These are phyloP conservation scores for Peromyscus leucopus DNA, from an alignment of 2,113 vertebrate species.

Conservation along the genomic window DNA sequence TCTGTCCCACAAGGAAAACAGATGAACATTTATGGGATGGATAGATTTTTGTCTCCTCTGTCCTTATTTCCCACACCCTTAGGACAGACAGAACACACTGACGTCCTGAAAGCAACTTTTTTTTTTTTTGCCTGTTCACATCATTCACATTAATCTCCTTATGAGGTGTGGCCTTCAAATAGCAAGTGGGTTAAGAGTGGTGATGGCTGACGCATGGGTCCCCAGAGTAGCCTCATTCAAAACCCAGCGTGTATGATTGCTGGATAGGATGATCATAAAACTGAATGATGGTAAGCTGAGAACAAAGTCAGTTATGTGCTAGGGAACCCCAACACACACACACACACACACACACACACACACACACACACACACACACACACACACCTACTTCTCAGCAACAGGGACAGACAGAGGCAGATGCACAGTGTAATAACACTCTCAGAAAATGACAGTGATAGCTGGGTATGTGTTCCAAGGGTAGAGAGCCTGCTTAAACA, in stretches of 20 bases:
- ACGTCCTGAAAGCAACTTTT: not conserved
- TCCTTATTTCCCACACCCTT: not conserved
- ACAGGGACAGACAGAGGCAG: not conserved
- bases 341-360: not conserved
- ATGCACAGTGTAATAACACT: fast-evolving
- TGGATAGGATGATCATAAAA: not conserved
- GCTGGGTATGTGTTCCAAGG: not conserved
- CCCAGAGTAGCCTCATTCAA: not conserved
- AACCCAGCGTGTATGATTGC: not conserved
- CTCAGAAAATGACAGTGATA: not conserved
- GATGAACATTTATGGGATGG: not conserved
- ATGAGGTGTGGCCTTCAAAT: not conserved
- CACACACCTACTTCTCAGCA: not conserved
- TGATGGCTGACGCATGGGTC: fast-evolving
- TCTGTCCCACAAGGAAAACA: not conserved
- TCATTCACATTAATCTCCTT: not conserved
- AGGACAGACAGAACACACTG: not conserved
- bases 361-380: not conserved
- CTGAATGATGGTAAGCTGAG: not conserved
- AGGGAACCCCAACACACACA: not conserved
- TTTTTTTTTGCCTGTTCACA: not conserved
- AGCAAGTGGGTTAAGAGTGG: not conserved
- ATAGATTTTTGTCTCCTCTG: not conserved
- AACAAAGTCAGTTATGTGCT: not conserved
- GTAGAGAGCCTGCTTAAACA: not conserved